A percentile compares a stretch with the other conserved stretches of the same genome.
Evolutionary conservation across 1,140 invertebrate species (phyloP).

Genomic region (Dendroctonus valens): DNA sequence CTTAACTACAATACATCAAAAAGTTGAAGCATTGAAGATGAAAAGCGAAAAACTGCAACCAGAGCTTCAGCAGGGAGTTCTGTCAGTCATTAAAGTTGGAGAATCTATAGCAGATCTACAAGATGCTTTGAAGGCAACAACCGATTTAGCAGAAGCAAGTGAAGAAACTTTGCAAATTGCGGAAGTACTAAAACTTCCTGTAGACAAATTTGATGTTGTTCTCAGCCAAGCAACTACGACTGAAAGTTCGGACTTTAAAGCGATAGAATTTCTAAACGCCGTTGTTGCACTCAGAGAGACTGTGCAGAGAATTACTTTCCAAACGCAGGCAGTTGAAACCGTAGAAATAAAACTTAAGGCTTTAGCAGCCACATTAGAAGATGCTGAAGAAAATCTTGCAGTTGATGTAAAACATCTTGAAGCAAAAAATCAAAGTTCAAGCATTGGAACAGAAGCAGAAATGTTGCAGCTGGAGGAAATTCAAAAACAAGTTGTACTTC

Average conservation of each 20-base stretch:
- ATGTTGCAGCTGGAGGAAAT: too few species aligned
- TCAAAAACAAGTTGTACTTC: too few species aligned
- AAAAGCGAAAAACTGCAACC: conserved; percentile 11
- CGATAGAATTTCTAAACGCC: background rate
- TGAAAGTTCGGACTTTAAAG: background rate
- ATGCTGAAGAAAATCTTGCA: background rate
- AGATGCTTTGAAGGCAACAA: background rate
- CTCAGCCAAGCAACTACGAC: background rate
- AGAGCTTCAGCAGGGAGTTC: background rate
- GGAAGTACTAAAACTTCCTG: background rate
- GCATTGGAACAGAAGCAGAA: background rate
- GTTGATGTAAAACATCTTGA: background rate
- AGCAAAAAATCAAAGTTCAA: background rate
- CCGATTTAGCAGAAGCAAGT: background rate
- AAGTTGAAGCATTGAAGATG: conserved; percentile 6
- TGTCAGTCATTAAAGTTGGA: conserved; percentile 2
- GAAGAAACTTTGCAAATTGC: background rate
- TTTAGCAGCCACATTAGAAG: conserved; percentile 1
- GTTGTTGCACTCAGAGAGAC: conserved; percentile 5
- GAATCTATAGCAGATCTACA: conserved; percentile 10
- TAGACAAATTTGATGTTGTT: background rate
- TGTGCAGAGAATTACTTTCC: background rate
- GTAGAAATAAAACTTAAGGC: background rate
- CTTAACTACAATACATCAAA: background rate
- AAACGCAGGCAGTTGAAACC: background rate